Base-by-base conservation (phyloP, 2,113 vertebrate species). In the Probosciger aterrimus region DNA sequence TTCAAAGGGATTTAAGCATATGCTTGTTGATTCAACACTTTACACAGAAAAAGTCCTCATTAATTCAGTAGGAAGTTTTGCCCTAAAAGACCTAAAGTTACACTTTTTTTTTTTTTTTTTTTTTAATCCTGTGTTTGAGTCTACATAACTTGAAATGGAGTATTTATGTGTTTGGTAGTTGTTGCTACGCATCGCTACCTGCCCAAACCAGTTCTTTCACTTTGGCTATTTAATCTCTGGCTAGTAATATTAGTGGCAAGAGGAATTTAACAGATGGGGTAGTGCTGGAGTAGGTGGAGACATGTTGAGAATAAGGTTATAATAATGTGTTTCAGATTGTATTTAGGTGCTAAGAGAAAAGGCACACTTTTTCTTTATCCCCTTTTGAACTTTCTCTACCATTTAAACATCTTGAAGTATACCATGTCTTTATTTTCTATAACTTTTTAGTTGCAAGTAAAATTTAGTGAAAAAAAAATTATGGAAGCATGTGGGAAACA, bases 191-290 rank as follows among this genome's bases (percentile, higher is more conserved):
- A 86, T 92, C 49, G 47, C 35, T 96, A 77, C 78, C 90, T 93
- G 90, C 73, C 92, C 95, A 94, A 95, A 97, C 95, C 93, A 94
- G 95, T 97, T 97, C 69, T 85, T 92, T 96, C 73, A 94, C 93
- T 94, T 50, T 11, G 88, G 65, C 63, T 88, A 84, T 82, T 97
- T 93, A 95, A 93, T 96, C 83, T 82, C 68, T 33, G 63, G 88
- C 53, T 92, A 78, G 55, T 64, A 88, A 43, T 86, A 88, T 28
- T 75, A 90, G 64, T 82, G 50, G 73, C 52, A 86, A 92, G 64
- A 88, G 68, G 79, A 74, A 77, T 80, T 96, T 83, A 93, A 79
- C 79, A 88, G 68, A 78, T n/a, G 69, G 43, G 33, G 24, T 70
- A 86, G 41, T 37, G 39, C 55, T 96, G 79, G 43, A 90, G 71